Evolutionary conservation across 2,888 invertebrate species (phyloP).

Genomic region (Belgica antarctica): DNA sequence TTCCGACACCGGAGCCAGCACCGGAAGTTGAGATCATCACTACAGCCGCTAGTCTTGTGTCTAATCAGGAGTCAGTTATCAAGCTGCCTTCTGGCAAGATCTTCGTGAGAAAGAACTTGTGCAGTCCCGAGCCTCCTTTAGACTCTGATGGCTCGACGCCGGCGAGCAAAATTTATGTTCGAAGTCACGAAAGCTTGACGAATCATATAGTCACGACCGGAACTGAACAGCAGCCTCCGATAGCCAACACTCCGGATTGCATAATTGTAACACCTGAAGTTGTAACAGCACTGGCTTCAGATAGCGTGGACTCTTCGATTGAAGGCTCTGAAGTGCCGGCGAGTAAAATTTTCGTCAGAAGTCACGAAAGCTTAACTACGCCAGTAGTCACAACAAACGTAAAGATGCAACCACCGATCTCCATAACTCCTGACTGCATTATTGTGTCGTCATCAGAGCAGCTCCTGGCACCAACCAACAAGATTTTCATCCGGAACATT

Average conservation of each 20-base stretch:
- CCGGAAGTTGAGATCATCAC: conserved; percentile 13
- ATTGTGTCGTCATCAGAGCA: background rate
- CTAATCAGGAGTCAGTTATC: background rate
- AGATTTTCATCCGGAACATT: conserved; percentile 54
- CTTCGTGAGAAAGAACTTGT: conserved; percentile 26
- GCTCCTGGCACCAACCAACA: conserved; percentile 45
- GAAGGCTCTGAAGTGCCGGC: conserved; percentile 3
- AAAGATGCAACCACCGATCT: background rate
- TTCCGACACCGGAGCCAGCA: background rate
- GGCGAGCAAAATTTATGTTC: conserved; percentile 28
- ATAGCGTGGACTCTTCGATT: background rate
- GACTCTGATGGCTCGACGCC: background rate
- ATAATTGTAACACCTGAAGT: conserved; percentile 17
- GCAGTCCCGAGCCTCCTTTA: background rate
- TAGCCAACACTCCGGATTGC: conserved; percentile 21
- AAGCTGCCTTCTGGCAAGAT: conserved; percentile 9
- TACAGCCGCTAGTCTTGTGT: background rate
- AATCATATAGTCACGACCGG: conserved; percentile 28
- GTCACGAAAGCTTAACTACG: conserved; percentile 29
- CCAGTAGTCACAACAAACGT: conserved; percentile 29
- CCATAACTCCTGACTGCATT: conserved; percentile 19
- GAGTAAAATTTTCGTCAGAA: conserved; percentile 30
- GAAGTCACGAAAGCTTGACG: conserved; percentile 34
- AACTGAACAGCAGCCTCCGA: background rate
- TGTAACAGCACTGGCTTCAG: too few species aligned